phyloP scores from a whole-genome alignment of 2,797 vertebrate genomes.

The Potorous gilbertii region DNA sequence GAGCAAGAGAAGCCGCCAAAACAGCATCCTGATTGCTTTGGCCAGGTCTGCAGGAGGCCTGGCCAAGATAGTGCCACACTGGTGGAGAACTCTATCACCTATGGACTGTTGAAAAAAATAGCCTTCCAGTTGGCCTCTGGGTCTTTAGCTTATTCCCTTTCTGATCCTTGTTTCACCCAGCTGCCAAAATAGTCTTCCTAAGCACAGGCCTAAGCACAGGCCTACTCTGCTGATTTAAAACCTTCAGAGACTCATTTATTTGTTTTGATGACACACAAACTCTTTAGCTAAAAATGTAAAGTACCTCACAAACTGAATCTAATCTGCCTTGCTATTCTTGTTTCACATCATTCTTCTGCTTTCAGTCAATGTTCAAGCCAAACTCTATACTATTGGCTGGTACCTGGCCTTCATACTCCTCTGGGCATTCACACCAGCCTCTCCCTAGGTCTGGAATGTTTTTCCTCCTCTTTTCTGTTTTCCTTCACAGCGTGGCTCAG shows the following conservation, averaged over 20 bases:
- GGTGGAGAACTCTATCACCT: not conserved
- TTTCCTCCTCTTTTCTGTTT: not conserved
- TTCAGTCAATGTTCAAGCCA: not conserved
- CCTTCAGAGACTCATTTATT: constrained; percentile 17
- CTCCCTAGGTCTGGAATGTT: not conserved
- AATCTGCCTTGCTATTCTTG: not conserved
- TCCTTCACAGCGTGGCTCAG: constrained; percentile 4
- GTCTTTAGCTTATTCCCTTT: not conserved
- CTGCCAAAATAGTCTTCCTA: not conserved
- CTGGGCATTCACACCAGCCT: not conserved
- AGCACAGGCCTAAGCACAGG: not conserved
- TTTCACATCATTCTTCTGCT: not conserved
- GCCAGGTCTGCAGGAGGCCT: not conserved
- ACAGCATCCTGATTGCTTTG: not conserved
- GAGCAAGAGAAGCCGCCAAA: not conserved
- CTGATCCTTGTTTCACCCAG: not conserved
- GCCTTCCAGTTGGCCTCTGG: not conserved
- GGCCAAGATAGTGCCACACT: not conserved
- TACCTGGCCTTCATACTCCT: not conserved
- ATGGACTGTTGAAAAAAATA: not conserved
- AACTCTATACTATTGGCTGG: not conserved
- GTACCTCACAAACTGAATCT: not conserved
- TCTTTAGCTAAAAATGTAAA: not conserved
- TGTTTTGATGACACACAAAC: not conserved
- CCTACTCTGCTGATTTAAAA: not conserved